Percentiles rank a stretch among this genome's conserved stretches.
These are phyloP conservation scores for Cnemophilus loriae DNA, from an alignment of 2,113 vertebrate genomes.

Conservation along the genomic window DNA sequence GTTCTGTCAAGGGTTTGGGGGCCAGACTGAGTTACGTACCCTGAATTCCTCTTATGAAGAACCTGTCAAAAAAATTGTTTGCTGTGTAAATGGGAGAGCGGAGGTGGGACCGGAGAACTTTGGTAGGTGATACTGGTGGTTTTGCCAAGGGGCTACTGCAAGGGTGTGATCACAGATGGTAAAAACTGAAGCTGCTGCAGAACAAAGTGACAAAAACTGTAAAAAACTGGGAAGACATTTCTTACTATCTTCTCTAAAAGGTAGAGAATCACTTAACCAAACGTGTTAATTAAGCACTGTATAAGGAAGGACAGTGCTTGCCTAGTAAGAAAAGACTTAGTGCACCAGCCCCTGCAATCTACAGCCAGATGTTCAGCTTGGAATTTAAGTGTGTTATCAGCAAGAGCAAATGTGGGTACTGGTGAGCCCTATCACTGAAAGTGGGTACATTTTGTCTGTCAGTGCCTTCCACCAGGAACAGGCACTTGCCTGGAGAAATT, in stretches of 20 bases:
- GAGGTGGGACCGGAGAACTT: not conserved
- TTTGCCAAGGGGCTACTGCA: not conserved
- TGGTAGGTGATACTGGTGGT: not conserved
- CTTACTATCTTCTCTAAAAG: not conserved
- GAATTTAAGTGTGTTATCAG: not conserved
- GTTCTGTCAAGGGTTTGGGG: not conserved
- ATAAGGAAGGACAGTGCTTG: not conserved
- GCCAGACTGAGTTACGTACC: fast-evolving
- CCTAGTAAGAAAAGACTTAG: not conserved
- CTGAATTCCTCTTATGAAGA: not conserved
- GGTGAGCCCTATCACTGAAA: not conserved
- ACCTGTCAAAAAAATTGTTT: not conserved
- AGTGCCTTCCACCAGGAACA: not conserved
- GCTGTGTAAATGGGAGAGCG: not conserved
- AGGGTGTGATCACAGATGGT: not conserved
- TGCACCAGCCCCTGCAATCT: not conserved
- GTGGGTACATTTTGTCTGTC: not conserved
- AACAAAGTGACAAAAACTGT: not conserved
- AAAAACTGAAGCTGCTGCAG: not conserved
- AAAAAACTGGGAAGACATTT: not conserved
- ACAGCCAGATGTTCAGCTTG: not conserved
- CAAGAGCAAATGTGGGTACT: not conserved
- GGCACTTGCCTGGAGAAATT: not conserved
- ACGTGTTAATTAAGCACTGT: not conserved
- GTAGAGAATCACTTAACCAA: not conserved